phyloP scores from a whole-genome alignment of 2,113 vertebrate genomes.

The Machaerirhynchus nigripectus region DNA sequence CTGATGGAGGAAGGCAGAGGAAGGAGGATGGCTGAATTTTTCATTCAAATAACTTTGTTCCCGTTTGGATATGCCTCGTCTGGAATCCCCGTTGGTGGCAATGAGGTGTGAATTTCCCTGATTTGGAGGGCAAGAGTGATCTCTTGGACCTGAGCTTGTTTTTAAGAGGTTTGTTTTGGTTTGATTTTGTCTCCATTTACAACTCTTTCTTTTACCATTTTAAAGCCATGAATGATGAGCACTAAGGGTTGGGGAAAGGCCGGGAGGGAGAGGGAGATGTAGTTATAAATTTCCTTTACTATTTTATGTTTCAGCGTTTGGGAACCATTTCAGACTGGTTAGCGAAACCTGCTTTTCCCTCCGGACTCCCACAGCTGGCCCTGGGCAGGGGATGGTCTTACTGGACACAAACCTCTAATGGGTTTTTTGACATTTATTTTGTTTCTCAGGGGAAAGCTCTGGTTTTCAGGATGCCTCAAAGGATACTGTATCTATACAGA shows the following conservation, averaged over 20 bases:
- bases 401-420: neutral
- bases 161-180: neutral
- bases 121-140: neutral
- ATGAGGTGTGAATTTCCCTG: neutral
- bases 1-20: neutral
- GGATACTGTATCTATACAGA: neutral
- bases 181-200: neutral
- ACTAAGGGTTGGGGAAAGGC: neutral
- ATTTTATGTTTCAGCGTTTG: neutral
- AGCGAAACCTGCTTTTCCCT: neutral
- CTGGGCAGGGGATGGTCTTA: neutral
- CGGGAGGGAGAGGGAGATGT: neutral
- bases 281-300: neutral
- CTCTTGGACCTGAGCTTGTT: neutral
- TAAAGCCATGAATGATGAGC: neutral
- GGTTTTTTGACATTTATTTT: neutral
- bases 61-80: neutral
- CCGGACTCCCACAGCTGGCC: neutral
- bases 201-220: neutral
- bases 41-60: constrained; percentile 12
- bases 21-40: constrained; percentile 12
- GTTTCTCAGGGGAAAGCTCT: neutral
- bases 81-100: neutral
- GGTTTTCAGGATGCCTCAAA: neutral
- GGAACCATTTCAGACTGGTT: neutral